A percentile compares a stretch with the other conserved stretches of the same genome.
These are phyloP conservation scores for Catocala fraxini DNA, from an alignment of 2,888 invertebrate species.

Conservation along the genomic window DNA sequence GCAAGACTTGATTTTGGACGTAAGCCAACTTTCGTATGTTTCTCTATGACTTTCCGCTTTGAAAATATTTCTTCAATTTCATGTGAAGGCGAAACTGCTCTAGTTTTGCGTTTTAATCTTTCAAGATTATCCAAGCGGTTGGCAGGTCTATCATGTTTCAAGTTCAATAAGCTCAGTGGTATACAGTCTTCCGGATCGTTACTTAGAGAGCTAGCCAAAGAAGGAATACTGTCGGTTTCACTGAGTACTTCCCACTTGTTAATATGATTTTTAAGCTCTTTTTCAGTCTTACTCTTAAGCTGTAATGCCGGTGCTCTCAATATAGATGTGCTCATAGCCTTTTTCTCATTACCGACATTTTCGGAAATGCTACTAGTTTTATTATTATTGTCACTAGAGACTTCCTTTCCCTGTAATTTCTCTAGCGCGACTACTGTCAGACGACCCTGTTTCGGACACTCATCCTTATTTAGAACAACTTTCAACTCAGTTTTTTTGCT, in stretches of 20 bases:
- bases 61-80: conserved; percentile 87
- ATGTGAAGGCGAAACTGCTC: conserved; percentile 88
- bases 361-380: conserved; percentile 54
- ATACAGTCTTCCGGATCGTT: conserved; percentile 89
- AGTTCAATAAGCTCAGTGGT: conserved; percentile 82
- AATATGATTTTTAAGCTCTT: conserved; percentile 75
- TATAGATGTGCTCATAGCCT: conserved; percentile 69
- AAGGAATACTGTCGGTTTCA: conserved; percentile 88
- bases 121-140: conserved; percentile 75
- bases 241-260: conserved; percentile 88
- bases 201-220: conserved; percentile 78
- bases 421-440: conserved; percentile 89
- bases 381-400: conserved; percentile 62
- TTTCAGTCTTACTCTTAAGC: conserved; percentile 76
- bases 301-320: conserved; percentile 80
- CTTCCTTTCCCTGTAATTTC: conserved; percentile 86
- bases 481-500: conserved; percentile 80
- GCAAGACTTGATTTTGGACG: conserved; percentile 83
- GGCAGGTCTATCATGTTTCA: conserved; percentile 71
- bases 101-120: conserved; percentile 84
- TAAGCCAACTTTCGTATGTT: conserved; percentile 68
- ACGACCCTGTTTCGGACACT: conserved; percentile 84
- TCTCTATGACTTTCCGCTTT: conserved; percentile 77
- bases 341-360: conserved; percentile 61
- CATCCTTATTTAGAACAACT: conserved; percentile 83